Percentiles rank a stretch among this genome's conserved stretches.
These are phyloP conservation scores for Phoeniculus purpureus DNA, from an alignment of 2,797 vertebrate genomes.

Conservation along the genomic window DNA sequence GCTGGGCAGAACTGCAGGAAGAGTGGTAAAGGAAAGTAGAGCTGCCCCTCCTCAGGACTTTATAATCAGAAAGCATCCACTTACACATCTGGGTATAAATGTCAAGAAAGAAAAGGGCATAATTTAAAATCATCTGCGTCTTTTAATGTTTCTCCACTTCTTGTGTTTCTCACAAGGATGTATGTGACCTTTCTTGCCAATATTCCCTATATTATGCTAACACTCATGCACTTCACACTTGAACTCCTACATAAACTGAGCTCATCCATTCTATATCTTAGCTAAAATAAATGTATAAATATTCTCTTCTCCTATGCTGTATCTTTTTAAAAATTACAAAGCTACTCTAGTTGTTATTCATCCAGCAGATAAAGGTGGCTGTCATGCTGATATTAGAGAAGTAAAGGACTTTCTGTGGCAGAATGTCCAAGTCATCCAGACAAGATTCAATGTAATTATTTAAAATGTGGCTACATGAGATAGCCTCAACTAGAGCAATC, in stretches of 20 bases:
- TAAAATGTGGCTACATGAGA: background rate
- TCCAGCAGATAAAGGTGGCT: background rate
- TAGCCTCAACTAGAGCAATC: background rate
- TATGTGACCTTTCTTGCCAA: background rate
- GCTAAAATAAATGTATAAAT: background rate
- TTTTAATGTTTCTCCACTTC: background rate
- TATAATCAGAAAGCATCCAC: background rate
- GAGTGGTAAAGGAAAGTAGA: background rate
- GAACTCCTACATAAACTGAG: background rate
- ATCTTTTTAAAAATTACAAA: background rate
- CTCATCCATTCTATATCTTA: background rate
- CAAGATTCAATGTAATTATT: background rate
- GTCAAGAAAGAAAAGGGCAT: background rate
- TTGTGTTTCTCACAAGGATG: background rate
- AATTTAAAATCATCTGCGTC: background rate
- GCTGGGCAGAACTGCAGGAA: background rate
- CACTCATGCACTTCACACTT: background rate
- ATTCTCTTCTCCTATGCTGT: background rate
- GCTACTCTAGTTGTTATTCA: background rate
- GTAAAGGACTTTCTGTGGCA: background rate
- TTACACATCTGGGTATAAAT: background rate
- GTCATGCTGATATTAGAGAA: background rate
- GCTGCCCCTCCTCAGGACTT: background rate
- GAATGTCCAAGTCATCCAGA: background rate
- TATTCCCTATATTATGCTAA: background rate